These are phyloP conservation scores for Mormyrops boulengeri DNA, from an alignment of 2,797 vertebrate species.

Conservation along the genomic window DNA sequence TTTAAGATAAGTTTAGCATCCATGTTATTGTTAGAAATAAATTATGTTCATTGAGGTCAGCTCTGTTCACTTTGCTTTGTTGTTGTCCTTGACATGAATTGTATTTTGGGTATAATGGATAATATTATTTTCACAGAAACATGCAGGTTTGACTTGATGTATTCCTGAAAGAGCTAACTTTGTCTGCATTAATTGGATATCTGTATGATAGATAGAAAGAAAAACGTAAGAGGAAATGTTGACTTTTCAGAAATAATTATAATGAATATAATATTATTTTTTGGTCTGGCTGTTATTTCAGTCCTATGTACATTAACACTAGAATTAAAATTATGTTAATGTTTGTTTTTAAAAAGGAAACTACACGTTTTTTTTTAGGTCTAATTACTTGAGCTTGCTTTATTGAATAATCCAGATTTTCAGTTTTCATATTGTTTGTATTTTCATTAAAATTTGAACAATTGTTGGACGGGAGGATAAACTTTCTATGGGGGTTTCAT, in stretches of 20 bases:
- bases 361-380: not conserved
- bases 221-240: constrained; percentile 16
- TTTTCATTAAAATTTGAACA: not conserved
- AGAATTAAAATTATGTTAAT: not conserved
- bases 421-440: not conserved
- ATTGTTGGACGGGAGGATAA: not conserved
- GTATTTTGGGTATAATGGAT: constrained; percentile 39
- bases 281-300: not conserved
- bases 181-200: constrained; percentile 47
- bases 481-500: not conserved
- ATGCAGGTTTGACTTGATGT: constrained; percentile 45
- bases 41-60: constrained; percentile 51
- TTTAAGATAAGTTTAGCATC: constrained; percentile 27
- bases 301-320: not conserved
- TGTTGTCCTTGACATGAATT: constrained; percentile 44
- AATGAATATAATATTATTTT: not conserved
- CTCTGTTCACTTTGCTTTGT: constrained; percentile 32
- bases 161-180: constrained; percentile 50
- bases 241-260: not conserved
- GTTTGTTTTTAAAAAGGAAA: not conserved
- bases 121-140: constrained; percentile 19
- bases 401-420: not conserved
- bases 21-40: not conserved
- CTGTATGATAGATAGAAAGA: constrained; percentile 49
- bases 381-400: not conserved